Conservation (phyloP, 2,113 vertebrate genomes). For the Nerophis lumbriciformis region DNA sequence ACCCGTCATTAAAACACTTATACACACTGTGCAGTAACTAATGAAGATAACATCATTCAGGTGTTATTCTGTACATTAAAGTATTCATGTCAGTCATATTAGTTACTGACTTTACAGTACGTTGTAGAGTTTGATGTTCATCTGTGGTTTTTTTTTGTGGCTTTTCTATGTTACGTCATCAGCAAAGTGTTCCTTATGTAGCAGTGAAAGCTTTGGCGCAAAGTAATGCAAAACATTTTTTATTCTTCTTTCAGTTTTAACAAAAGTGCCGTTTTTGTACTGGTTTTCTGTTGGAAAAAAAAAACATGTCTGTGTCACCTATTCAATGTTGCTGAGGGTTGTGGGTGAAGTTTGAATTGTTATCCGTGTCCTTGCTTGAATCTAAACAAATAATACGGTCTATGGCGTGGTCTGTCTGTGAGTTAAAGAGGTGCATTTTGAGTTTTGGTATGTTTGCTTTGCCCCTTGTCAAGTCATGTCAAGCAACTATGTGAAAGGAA, state of each 20-base stretch:
- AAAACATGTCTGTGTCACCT: neutral
- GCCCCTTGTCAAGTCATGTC: neutral
- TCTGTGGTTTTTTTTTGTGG: neutral
- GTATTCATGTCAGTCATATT: no score
- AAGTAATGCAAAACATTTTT: neutral
- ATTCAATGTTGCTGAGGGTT: neutral
- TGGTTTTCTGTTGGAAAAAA: neutral
- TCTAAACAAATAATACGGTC: neutral
- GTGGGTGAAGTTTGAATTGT: neutral
- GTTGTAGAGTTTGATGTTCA: no score
- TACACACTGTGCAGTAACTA: constrained; percentile 18
- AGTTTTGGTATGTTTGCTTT: neutral
- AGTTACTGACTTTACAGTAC: no score
- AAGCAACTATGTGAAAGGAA: no score
- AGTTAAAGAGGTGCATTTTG: neutral
- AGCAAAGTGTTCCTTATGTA: neutral
- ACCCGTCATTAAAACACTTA: constrained; percentile 5
- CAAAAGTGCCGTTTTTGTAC: neutral
- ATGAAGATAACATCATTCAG: constrained; percentile 6
- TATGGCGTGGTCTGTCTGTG: neutral
- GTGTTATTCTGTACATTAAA: neutral
- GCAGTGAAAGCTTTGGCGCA: neutral
- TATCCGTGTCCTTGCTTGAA: neutral
- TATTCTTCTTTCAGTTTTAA: neutral
- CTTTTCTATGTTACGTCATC: no score